Percentiles rank a stretch among this genome's conserved stretches.
Conservation (phyloP, 2,888 invertebrate species). For the Macrophya alboannulata region DNA sequence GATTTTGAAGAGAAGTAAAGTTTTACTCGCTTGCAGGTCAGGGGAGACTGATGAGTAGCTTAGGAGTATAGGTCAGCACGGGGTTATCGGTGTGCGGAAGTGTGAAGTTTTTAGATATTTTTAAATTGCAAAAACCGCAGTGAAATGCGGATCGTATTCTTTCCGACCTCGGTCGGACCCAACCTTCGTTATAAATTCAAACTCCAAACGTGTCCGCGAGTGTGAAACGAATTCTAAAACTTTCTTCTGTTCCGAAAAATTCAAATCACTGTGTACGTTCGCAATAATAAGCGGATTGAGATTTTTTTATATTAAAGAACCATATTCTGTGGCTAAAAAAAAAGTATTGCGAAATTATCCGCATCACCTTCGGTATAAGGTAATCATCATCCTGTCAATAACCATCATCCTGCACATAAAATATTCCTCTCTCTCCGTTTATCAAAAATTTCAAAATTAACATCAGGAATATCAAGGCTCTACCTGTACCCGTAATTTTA, state of each 20-base stretch:
- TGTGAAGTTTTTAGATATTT: neutral
- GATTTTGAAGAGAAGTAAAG: conserved; percentile 28
- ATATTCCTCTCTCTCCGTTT: neutral
- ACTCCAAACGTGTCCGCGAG: conserved; percentile 28
- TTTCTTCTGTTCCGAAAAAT: neutral
- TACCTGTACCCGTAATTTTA: neutral
- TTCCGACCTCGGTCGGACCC: neutral
- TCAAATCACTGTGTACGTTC: neutral
- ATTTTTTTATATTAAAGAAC: neutral
- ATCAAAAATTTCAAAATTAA: neutral
- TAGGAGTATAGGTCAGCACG: neutral
- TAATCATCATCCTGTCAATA: neutral
- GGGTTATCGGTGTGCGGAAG: conserved; percentile 5
- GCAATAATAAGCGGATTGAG: neutral
- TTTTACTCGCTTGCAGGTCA: neutral
- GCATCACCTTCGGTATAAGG: neutral
- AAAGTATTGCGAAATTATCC: neutral
- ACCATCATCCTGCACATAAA: neutral
- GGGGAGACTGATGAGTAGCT: conserved; percentile 33
- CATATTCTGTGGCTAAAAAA: neutral
- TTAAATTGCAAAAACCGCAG: conserved; percentile 27
- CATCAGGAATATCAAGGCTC: neutral
- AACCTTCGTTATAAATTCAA: conserved; percentile 7
- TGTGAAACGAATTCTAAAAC: conserved; percentile 2
- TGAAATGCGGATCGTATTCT: conserved; percentile 16